phyloP scores from a whole-genome alignment of 2,888 invertebrate species.

The Zeuzera pyrina region DNA sequence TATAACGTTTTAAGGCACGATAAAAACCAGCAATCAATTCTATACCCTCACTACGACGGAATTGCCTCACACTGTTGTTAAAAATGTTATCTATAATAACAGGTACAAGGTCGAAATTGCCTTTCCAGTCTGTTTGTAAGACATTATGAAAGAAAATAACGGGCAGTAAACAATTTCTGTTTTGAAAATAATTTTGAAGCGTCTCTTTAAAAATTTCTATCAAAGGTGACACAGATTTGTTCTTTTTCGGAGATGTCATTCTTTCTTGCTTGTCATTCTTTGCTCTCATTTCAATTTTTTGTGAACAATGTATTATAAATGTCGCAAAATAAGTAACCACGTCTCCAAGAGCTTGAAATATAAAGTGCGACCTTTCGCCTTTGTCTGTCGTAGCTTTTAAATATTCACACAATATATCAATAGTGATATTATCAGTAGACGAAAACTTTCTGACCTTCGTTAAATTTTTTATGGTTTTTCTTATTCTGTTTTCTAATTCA shows the following conservation, averaged over 20 bases:
- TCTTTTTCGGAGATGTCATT: conserved; percentile 39
- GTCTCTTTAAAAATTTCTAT: conserved; percentile 65
- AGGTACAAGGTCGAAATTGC: conserved; percentile 73
- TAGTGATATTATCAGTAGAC: conserved; percentile 67
- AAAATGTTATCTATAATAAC: conserved; percentile 75
- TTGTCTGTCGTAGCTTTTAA: conserved; percentile 74
- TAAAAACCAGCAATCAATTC: conserved; percentile 79
- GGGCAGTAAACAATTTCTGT: conserved; percentile 76
- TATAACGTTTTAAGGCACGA: conserved; percentile 67
- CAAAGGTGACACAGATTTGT: conserved; percentile 42
- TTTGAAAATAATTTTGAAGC: conserved; percentile 74
- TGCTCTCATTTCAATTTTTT: conserved; percentile 49
- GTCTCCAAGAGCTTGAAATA: conserved; percentile 78
- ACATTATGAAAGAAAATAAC: conserved; percentile 77
- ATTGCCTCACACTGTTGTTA: conserved; percentile 73
- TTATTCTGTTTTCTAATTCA: conserved; percentile 76
- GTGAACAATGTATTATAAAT: conserved; percentile 76
- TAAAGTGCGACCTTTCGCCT: conserved; percentile 74
- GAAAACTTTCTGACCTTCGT: conserved; percentile 75
- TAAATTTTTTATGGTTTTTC: conserved; percentile 75
- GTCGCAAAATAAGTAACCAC: conserved; percentile 76
- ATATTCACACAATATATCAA: conserved; percentile 67
- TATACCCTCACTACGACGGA: conserved; percentile 77
- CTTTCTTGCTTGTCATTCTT: no score
- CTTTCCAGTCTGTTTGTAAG: conserved; percentile 77